Evolutionary conservation across 2,113 vertebrate genomes (phyloP).

Genomic region (Ornithorhynchus anatinus): DNA sequence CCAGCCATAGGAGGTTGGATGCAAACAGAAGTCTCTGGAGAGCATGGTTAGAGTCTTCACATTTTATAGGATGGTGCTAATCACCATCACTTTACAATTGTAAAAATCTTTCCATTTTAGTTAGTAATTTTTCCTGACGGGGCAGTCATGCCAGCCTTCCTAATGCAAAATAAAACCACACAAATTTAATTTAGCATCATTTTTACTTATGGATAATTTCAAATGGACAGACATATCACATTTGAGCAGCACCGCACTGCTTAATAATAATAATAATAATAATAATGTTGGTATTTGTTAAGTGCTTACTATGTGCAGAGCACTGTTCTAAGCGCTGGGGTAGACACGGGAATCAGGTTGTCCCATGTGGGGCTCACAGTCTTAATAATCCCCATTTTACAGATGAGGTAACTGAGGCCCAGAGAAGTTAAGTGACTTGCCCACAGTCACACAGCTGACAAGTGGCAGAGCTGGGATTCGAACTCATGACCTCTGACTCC

Average conservation of each 20-base stretch:
- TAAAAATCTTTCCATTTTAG: conserved; percentile 42
- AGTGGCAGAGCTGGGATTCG: too few species aligned
- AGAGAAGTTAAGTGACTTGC: too few species aligned
- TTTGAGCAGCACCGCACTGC: conserved; percentile 44
- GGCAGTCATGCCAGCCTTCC: conserved; percentile 44
- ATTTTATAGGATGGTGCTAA: fast-evolving
- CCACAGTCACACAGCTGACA: too few species aligned
- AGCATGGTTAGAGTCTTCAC: background rate
- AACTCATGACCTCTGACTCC: too few species aligned
- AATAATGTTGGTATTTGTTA: fast-evolving
- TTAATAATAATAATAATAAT: too few species aligned
- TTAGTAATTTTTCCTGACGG: conserved; percentile 52
- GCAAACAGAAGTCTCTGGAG: background rate
- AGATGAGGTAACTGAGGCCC: too few species aligned
- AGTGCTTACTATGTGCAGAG: fast-evolving
- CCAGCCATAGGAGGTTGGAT: too few species aligned
- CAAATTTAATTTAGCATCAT: conserved; percentile 58
- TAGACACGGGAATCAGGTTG: too few species aligned
- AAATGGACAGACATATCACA: conserved; percentile 59
- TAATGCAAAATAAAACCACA: conserved; percentile 62
- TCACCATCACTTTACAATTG: conserved; percentile 66
- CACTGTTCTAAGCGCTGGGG: fast-evolving
- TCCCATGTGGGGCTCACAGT: too few species aligned
- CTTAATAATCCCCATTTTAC: too few species aligned
- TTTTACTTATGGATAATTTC: conserved; percentile 62